Evolutionary conservation across 2,888 invertebrate genomes (phyloP).

Genomic region (Steromphala cineraria): DNA sequence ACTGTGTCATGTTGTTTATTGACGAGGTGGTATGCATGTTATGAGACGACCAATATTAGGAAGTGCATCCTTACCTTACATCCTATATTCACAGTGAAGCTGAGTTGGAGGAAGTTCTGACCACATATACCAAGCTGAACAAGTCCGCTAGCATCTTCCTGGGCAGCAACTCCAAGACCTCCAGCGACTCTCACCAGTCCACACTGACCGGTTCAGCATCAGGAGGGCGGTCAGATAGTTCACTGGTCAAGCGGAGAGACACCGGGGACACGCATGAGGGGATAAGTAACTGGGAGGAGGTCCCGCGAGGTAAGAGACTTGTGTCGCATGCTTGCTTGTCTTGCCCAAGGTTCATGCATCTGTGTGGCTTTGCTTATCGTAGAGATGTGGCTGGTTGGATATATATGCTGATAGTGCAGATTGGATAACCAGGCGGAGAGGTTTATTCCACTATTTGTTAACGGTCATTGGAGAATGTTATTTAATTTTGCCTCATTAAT

Average conservation of each 20-base stretch:
- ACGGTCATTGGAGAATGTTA: no score
- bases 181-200: slow-evolving; percentile 9
- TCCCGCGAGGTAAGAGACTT: slow-evolving; percentile 42
- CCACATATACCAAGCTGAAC: slow-evolving; percentile 75
- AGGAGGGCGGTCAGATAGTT: slow-evolving; percentile 26
- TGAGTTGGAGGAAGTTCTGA: slow-evolving; percentile 74
- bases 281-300: slow-evolving; percentile 43
- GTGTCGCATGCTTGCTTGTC: neutral
- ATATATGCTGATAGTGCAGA: no score
- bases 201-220: neutral
- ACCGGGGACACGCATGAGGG: slow-evolving; percentile 28
- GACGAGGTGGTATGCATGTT: no score
- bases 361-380: no score
- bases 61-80: no score
- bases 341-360: neutral
- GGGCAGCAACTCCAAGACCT: slow-evolving; percentile 56
- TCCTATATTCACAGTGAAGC: slow-evolving; percentile 62
- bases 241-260: slow-evolving; percentile 41
- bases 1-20: no score
- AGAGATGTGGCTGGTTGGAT: no score
- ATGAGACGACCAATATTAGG: no score
- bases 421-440: no score
- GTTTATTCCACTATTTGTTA: no score
- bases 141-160: slow-evolving; percentile 75
- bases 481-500: no score